Base-by-base conservation (phyloP, 2,113 vertebrate species). In the Gadus chalcogrammus region DNA sequence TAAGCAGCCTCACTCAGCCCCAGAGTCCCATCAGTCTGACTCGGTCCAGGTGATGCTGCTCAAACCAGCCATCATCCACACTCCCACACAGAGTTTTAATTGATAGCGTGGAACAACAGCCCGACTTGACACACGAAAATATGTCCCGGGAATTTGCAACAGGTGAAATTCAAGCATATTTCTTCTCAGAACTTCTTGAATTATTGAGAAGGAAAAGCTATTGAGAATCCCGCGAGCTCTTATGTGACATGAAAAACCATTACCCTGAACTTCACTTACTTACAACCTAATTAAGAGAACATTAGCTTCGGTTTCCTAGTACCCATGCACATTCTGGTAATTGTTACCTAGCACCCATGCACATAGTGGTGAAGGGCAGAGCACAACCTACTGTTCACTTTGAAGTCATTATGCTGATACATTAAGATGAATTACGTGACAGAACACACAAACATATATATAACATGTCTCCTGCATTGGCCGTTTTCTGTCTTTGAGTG, bases 151-250 rank as follows among this genome's bases (percentile, higher is more conserved):
- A 35, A 35, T 35, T 35, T 7, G 31, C 31, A 35, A 35, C 31
- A 35, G 31, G 31, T 35, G 2, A 35, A 35, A 35, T 35, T 35
- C 31, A 35, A 68, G 56, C 22, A 3, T 31, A 24, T n/a, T 79
- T 82, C 82, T 27, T 48, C 35, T 63, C 12, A 58, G 16, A 65
- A 31, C 42, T 35, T 12, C 61, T 56, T 90, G 66, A 79, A 88
- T 89, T 88, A 88, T 86, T 87, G 69, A 90, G 58, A 81, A 71
- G 71, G 74, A 79, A 80, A 80, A 69, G 68, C 56, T 64, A 71
- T 27, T 73, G 15, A 82, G 69, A 59, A 8, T 20, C 24, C 74
- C 74, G 83, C 64, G 15, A 76, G 67, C 22, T 72, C 74, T 71
- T 70, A 82, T 84, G 65, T 77, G 71, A 56, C 70, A 71, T 72